Base-by-base conservation (phyloP, 2,888 invertebrate genomes). In the Liposcelis brunnea region DNA sequence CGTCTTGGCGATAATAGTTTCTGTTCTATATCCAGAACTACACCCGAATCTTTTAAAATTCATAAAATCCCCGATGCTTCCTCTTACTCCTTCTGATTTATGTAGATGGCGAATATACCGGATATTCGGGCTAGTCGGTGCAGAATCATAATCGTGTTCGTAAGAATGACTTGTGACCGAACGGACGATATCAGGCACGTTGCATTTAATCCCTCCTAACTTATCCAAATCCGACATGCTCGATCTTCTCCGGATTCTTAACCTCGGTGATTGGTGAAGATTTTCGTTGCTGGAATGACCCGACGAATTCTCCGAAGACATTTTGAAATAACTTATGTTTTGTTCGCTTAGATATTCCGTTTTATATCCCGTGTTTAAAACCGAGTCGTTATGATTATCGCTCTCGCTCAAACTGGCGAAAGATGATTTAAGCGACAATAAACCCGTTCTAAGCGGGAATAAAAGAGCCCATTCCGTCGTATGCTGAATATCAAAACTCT, bases 1-100 rank as follows among this genome's bases (percentile, higher is more conserved):
- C 21, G 77, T 75, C 54, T 74, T 68, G 7, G 81, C 80, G 35
- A 82, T 72, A 52, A 81, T 61, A 42, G 75, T 74, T 54, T 81
- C 81, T 60, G 80, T 79, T 14, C 77, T 70, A 2, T 80, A 71
- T 53, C 79, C 80, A 68, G 75, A 77, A 49, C 69, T 74, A 56
- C 75, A 76, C 34, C 49, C 51, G 56, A 77, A 80, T 58, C 74
- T 75, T 55, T 75, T 74, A 55, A 72, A 61, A 60, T 83, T 83
- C 82, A 83, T 83, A 54, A 82, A 63, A 59, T 84, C 83, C 2
- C 83, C 83, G 40, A 83, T 80, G 53, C 80, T 80, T 14, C 76
- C 77, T 1, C 61, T 55, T 1, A 59, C 57, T 6, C 26, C 26
- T 26, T 26, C 26, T 8, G 26, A 26, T 26, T 26, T 26, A 26